Percentiles rank a stretch among this genome's conserved stretches.
These are phyloP conservation scores for Metellina segmentata DNA, from an alignment of 2,888 invertebrate species.

Conservation along the genomic window DNA sequence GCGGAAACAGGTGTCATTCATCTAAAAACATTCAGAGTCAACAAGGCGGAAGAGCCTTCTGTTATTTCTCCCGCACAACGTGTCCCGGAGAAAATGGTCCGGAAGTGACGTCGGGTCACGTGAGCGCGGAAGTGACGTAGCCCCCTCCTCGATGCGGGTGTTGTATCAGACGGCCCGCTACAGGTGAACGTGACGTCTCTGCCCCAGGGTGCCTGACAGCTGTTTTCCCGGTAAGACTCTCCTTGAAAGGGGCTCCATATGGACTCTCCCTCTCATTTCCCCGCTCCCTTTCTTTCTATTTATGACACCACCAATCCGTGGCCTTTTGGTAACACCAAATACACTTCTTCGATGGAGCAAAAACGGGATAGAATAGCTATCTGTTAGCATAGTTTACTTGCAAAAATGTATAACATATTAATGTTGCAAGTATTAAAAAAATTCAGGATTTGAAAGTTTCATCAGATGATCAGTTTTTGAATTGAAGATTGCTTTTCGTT, in stretches of 20 bases:
- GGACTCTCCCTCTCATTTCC: too few species aligned
- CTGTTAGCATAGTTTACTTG: too few species aligned
- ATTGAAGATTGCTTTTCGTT: too few species aligned
- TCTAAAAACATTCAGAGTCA: not conserved
- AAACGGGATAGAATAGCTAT: too few species aligned
- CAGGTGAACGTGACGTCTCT: conserved; percentile 38
- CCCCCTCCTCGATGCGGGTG: conserved; percentile 66
- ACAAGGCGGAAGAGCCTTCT: not conserved
- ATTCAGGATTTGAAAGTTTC: too few species aligned
- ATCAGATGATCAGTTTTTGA: too few species aligned
- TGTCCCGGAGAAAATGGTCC: conserved; percentile 8
- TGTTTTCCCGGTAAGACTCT: conserved; percentile 50
- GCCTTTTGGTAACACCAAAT: too few species aligned
- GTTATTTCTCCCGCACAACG: not conserved
- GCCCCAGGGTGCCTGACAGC: conserved; percentile 28
- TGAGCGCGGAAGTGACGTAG: conserved; percentile 63
- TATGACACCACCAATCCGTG: too few species aligned
- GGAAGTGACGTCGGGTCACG: conserved; percentile 62
- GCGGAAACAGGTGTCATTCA: not conserved
- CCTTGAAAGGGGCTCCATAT: not conserved
- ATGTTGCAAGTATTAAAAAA: too few species aligned
- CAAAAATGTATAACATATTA: too few species aligned
- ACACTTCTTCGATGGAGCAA: too few species aligned
- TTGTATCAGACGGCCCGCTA: conserved; percentile 69
- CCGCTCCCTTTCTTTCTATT: too few species aligned